Base-by-base conservation (phyloP, 2,888 invertebrate genomes). In the Anoplius nigerrimus region DNA sequence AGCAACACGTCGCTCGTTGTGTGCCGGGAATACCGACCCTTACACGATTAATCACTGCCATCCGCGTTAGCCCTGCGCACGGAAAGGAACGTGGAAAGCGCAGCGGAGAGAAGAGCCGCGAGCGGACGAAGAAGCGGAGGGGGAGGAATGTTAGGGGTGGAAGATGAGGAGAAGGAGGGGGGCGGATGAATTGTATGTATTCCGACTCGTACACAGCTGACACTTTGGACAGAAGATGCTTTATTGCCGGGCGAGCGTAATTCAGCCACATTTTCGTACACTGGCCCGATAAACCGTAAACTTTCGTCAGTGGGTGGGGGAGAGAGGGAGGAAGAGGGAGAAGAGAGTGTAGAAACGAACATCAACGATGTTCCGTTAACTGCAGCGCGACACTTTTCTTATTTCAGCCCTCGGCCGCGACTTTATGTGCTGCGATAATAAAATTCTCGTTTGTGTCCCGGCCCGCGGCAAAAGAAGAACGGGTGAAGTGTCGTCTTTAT, bases 21-120 rank as follows among this genome's bases (percentile, higher is more conserved):
- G 75, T 66, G 71, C 69, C 64, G 76, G 72, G 69, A 74, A 76
- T 76, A 71, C 79, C 75, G 71, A 71, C 74, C 74, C 71, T 78
- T 74, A 70, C 80, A 72, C 82, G 79, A 82, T 83, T 82, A 83
- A 83, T 83, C 82, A 83, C 81, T 83, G 83, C 78, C 81, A 78
- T 75, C 71, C 69, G 42, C 68, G 69, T 58, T 22, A 56, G 71
- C 71, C 69, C 63, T 72, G 78, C 66, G 55, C 66, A 46, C 56
- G 62, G 63, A 69, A 76, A 73, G 78, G 72, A 76, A 80, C 68
- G 70, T 56, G 74, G 67, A 76, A 74, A 69, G 63, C 66, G 59
- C 64, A 20, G 27, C 46, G 57, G 24, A 59, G 46, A 45, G 61
- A 60, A 56, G 22, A 53, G 22, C 55, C 66, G 16, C 20, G 58